These are phyloP conservation scores for Germaria angustata DNA, from an alignment of 2,888 invertebrate species.

Conservation along the genomic window DNA sequence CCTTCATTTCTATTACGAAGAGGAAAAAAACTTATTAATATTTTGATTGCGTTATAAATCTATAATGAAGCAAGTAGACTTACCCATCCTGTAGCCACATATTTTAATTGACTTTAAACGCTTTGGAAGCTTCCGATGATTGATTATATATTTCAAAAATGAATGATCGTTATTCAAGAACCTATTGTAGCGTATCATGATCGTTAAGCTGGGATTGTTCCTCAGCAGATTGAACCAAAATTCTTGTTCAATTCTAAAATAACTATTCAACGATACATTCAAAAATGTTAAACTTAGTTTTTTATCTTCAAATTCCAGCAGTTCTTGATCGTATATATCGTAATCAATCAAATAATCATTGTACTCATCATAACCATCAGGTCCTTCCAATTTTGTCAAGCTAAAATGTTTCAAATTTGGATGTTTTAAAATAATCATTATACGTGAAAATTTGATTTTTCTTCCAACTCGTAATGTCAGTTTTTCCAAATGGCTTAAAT, in stretches of 20 bases:
- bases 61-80: background rate
- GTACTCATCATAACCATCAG: slow-evolving; percentile 42
- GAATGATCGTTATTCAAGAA: slow-evolving; percentile 20
- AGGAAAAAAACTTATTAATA: background rate
- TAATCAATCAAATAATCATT: slow-evolving; percentile 54
- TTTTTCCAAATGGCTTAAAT: slow-evolving; percentile 20
- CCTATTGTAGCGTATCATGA: slow-evolving; percentile 57
- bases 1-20: slow-evolving; percentile 32
- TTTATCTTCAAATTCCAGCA: slow-evolving; percentile 34
- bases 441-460: slow-evolving; percentile 49
- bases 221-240: slow-evolving; percentile 53
- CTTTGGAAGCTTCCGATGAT: slow-evolving; percentile 45
- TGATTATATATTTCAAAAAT: slow-evolving; percentile 45
- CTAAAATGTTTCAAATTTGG: slow-evolving; percentile 32
- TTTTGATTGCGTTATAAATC: background rate
- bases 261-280: slow-evolving; percentile 42
- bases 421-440: slow-evolving; percentile 49
- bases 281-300: slow-evolving; percentile 37
- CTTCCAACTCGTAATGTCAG: slow-evolving; percentile 32
- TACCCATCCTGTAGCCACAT: slow-evolving; percentile 56
- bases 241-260: slow-evolving; percentile 48
- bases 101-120: slow-evolving; percentile 45
- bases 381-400: slow-evolving; percentile 22
- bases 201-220: slow-evolving; percentile 29
- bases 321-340: slow-evolving; percentile 36